These are phyloP conservation scores for Pocillopora grandis DNA, from an alignment of 92 coral and sea anemone species.

Conservation along the genomic window DNA sequence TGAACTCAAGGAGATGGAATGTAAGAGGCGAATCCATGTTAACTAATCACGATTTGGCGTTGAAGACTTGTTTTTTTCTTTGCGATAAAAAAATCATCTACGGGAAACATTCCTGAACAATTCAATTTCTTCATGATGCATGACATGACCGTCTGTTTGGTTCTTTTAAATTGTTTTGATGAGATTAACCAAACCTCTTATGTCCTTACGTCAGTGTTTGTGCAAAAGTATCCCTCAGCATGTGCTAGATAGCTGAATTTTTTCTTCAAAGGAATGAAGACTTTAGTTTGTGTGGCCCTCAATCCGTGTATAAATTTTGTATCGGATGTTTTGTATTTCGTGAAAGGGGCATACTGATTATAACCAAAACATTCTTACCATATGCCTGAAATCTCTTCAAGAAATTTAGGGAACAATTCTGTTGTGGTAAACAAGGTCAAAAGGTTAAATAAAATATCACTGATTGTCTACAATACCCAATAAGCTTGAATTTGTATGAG, in stretches of 20 bases:
- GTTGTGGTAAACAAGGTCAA: conserved; percentile 13
- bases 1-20: background rate
- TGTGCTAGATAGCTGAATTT: background rate
- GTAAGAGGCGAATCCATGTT: background rate
- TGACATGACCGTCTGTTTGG: conserved; percentile 12
- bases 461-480: background rate
- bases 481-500: background rate
- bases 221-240: background rate
- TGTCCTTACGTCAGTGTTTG: background rate
- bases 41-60: background rate
- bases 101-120: background rate
- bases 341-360: conserved; percentile 12
- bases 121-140: background rate
- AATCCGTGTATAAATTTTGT: background rate
- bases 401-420: conserved; percentile 16
- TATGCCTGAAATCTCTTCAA: background rate
- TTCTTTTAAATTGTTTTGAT: conserved; percentile 2
- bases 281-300: too few species aligned
- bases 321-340: conserved; percentile 8
- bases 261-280: too few species aligned
- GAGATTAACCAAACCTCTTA: conserved; percentile 28
- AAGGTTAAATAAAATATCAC: conserved; percentile 5
- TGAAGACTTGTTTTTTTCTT: background rate
- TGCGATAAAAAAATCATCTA: background rate
- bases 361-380: conserved; percentile 10